These are phyloP conservation scores for Bubo bubo DNA, from an alignment of 2,113 vertebrate species.

Conservation along the genomic window DNA sequence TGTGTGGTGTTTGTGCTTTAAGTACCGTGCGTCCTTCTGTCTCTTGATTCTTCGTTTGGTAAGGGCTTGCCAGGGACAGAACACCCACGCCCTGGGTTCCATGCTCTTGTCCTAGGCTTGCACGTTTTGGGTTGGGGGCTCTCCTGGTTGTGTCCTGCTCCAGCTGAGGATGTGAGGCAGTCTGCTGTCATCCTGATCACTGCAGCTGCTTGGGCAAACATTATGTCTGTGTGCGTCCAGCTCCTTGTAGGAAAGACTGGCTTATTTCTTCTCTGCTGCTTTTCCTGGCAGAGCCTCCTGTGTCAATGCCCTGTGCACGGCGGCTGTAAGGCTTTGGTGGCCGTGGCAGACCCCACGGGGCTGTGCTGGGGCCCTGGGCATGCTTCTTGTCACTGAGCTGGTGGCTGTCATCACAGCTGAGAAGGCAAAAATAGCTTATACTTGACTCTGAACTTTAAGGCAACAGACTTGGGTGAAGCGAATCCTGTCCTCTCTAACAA, in stretches of 20 bases:
- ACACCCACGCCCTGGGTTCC: background rate
- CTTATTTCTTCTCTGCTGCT: background rate
- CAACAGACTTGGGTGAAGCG: background rate
- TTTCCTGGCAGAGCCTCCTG: background rate
- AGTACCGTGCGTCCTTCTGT: background rate
- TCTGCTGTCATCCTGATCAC: background rate
- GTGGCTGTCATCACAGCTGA: background rate
- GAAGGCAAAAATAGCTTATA: background rate
- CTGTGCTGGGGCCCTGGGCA: no score
- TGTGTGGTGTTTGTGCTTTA: background rate
- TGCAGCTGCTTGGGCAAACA: background rate
- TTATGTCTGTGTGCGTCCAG: accelerated
- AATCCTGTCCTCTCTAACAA: background rate
- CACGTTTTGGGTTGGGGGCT: background rate
- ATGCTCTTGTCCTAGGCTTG: accelerated
- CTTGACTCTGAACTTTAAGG: background rate
- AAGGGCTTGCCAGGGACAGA: background rate
- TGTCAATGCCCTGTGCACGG: accelerated
- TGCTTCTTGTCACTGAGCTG: background rate
- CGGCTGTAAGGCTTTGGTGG: background rate
- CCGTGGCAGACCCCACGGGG: accelerated
- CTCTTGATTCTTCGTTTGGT: background rate
- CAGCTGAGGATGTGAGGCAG: background rate
- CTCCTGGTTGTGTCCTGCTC: background rate
- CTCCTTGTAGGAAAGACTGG: background rate